These are phyloP conservation scores for Pogonomyrmex barbatus DNA, from an alignment of 1,140 invertebrate species.

Conservation along the genomic window DNA sequence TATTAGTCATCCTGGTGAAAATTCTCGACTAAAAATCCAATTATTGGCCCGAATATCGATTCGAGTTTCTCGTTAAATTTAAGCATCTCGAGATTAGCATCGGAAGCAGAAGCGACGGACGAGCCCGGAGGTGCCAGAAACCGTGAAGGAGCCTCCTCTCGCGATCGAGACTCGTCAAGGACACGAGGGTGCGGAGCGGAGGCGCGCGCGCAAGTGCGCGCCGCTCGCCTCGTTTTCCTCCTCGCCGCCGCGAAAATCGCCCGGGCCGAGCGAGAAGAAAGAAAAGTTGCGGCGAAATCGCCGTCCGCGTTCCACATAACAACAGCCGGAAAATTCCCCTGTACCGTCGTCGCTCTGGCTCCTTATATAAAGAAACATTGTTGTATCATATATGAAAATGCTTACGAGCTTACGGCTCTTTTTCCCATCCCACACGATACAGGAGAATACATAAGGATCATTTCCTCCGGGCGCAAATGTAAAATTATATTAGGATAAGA, in stretches of 20 bases:
- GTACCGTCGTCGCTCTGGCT: background rate
- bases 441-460: background rate
- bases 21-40: background rate
- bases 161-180: conserved; percentile 75
- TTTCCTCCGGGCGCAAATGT: background rate
- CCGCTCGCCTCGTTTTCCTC: conserved; percentile 68
- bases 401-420: background rate
- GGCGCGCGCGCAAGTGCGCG: conserved; percentile 42
- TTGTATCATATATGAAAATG: too few relatives aligned
- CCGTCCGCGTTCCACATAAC: conserved; percentile 70
- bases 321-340: conserved; percentile 56
- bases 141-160: conserved; percentile 69
- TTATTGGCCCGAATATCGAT: background rate
- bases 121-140: conserved; percentile 70
- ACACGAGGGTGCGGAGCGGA: conserved; percentile 70
- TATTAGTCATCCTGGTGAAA: background rate
- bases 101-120: conserved; percentile 35
- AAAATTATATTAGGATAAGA: background rate
- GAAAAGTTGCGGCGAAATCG: conserved; percentile 71
- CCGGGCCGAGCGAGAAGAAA: conserved; percentile 22
- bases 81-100: background rate
- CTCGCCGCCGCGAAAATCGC: conserved; percentile 70
- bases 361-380: background rate
- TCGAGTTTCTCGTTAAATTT: background rate
- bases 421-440: too few relatives aligned